Conservation (phyloP, 2,113 vertebrate species). For the Halichoeres trimaculatus region DNA sequence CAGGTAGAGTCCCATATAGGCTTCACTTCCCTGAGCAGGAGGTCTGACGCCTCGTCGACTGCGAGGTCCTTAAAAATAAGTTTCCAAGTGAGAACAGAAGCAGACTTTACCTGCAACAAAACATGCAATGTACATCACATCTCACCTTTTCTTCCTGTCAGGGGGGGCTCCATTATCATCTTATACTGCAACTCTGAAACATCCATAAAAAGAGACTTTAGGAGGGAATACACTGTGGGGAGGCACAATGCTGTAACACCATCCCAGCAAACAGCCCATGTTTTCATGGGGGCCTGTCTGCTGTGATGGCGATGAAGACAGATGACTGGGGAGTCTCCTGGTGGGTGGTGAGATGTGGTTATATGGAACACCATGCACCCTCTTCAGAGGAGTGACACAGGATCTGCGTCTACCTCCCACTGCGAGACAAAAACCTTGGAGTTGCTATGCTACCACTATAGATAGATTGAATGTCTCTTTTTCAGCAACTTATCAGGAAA, state of each 20-base stretch:
- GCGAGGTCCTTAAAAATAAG: slow-evolving; percentile 39
- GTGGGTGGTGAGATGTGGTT: slow-evolving; percentile 36
- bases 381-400: slow-evolving; percentile 61
- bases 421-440: slow-evolving; percentile 49
- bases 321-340: slow-evolving; percentile 41
- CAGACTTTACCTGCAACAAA: not conserved
- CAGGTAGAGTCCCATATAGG: slow-evolving; percentile 39
- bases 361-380: slow-evolving; percentile 34
- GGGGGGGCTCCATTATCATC: slow-evolving; percentile 83
- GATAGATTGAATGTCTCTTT: slow-evolving; percentile 54
- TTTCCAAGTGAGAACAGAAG: not conserved
- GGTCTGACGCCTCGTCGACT: slow-evolving; percentile 32
- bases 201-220: slow-evolving; percentile 48
- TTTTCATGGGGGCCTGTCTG: slow-evolving; percentile 2
- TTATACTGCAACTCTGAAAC: slow-evolving; percentile 85
- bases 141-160: slow-evolving; percentile 74
- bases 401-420: slow-evolving; percentile 63
- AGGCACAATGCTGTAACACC: slow-evolving; percentile 18
- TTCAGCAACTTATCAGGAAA: slow-evolving; percentile 29
- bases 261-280: slow-evolving; percentile 15
- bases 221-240: slow-evolving; percentile 6
- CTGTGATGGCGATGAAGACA: not conserved
- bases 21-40: slow-evolving; percentile 60
- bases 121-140: not conserved
- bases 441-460: slow-evolving; percentile 67